Evolutionary conservation across 2,113 vertebrate species (phyloP).

Genomic region (Gallinago paraguaiae): DNA sequence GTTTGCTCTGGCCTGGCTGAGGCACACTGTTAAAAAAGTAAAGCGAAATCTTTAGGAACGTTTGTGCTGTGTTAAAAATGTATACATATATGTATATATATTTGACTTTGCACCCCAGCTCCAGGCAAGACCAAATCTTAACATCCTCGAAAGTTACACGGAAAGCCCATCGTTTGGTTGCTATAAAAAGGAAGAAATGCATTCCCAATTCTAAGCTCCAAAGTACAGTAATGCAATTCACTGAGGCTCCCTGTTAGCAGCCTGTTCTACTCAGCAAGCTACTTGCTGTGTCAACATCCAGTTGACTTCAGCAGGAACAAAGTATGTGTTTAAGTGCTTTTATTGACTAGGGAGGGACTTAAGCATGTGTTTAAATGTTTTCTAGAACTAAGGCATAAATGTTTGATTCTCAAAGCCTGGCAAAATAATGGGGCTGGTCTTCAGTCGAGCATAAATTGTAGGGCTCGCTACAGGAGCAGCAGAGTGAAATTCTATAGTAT

Average conservation of each 20-base stretch:
- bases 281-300: slow-evolving; percentile 29
- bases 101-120: background rate
- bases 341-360: slow-evolving; percentile 59
- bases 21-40: background rate
- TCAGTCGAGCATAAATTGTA: background rate
- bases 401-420: background rate
- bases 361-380: slow-evolving; percentile 47
- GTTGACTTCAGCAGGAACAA: slow-evolving; percentile 24
- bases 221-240: background rate
- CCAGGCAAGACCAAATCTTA: background rate
- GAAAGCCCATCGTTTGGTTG: background rate
- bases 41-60: background rate
- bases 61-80: background rate
- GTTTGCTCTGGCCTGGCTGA: background rate
- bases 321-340: slow-evolving; percentile 54
- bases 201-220: background rate
- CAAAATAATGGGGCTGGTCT: background rate
- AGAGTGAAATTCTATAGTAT: background rate
- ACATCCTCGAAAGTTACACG: background rate
- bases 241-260: background rate
- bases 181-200: background rate
- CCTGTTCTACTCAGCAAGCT: background rate
- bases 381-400: slow-evolving; percentile 22
- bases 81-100: background rate
- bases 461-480: background rate